Evolutionary conservation across 2,113 vertebrate species (phyloP).

Genomic region (Callionymus lyra): DNA sequence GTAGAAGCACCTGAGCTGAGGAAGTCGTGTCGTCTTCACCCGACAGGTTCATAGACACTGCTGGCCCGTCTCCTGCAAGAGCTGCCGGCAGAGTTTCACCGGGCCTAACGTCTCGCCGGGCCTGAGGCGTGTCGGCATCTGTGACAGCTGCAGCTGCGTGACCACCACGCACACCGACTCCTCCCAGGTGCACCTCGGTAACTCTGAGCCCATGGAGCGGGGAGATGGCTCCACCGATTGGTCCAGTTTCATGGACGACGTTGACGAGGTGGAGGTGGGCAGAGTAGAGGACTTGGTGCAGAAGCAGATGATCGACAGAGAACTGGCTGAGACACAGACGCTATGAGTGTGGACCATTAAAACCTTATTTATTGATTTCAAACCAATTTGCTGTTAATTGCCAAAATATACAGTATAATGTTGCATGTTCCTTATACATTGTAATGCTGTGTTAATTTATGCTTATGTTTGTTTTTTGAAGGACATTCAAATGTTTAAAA

Average conservation of each 20-base stretch:
- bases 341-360: constrained; percentile 21
- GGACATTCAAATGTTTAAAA: too few relatives aligned
- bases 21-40: not conserved
- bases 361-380: too few relatives aligned
- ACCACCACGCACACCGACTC: constrained; percentile 78
- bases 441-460: too few relatives aligned
- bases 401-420: too few relatives aligned
- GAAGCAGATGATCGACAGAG: constrained; percentile 64
- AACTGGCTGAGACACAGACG: constrained; percentile 46
- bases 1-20: not conserved
- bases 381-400: too few relatives aligned
- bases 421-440: too few relatives aligned
- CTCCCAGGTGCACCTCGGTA: constrained; percentile 68
- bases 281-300: constrained; percentile 67
- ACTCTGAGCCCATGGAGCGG: constrained; percentile 72
- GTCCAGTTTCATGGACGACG: constrained; percentile 90
- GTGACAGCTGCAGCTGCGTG: constrained; percentile 89
- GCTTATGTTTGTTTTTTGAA: too few relatives aligned
- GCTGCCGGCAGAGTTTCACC: constrained; percentile 84
- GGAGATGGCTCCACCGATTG: constrained; percentile 74
- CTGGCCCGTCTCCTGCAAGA: constrained; percentile 89
- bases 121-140: constrained; percentile 82
- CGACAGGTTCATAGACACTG: constrained; percentile 85
- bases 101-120: constrained; percentile 76
- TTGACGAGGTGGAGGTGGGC: constrained; percentile 77